Evolutionary conservation across 2,888 invertebrate species (phyloP).

Genomic region (Bursaphelenchus okinawaensis): DNA sequence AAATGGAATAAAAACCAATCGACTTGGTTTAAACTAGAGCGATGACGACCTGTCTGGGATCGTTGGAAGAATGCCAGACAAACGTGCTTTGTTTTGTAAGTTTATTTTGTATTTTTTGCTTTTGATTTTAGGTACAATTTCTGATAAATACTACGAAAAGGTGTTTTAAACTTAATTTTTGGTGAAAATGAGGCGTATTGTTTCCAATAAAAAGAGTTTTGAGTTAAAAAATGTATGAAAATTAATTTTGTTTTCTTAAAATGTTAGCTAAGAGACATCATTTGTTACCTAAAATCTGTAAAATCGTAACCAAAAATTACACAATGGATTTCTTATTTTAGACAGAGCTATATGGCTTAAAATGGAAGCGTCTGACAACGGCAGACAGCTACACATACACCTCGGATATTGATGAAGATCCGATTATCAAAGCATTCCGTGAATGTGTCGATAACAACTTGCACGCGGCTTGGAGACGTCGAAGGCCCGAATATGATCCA

Average conservation of each 20-base stretch:
- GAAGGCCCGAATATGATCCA: conserved; percentile 4
- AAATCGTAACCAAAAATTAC: no score
- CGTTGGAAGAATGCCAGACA: background rate
- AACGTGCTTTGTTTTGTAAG: background rate
- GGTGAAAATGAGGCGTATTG: no score
- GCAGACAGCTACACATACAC: conserved; percentile 59
- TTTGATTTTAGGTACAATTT: background rate
- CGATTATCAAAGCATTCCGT: conserved; percentile 60
- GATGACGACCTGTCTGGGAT: background rate
- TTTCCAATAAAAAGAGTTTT: no score
- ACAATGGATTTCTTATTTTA: no score
- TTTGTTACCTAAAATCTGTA: no score
- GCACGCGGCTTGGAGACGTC: conserved; percentile 94
- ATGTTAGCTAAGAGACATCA: no score
- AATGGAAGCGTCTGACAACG: conserved; percentile 71
- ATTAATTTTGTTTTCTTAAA: no score
- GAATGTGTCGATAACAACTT: conserved; percentile 72
- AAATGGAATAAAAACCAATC: background rate
- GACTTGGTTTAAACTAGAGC: background rate
- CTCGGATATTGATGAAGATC: conserved; percentile 58
- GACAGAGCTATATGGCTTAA: conserved; percentile 71
- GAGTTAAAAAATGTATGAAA: no score
- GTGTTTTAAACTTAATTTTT: no score
- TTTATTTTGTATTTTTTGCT: background rate
- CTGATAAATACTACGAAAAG: background rate